Evolutionary conservation across 2,797 vertebrate species (phyloP), one percentile per base, ranked within the genome.

Genomic region (Galagoides demidoff): DNA sequence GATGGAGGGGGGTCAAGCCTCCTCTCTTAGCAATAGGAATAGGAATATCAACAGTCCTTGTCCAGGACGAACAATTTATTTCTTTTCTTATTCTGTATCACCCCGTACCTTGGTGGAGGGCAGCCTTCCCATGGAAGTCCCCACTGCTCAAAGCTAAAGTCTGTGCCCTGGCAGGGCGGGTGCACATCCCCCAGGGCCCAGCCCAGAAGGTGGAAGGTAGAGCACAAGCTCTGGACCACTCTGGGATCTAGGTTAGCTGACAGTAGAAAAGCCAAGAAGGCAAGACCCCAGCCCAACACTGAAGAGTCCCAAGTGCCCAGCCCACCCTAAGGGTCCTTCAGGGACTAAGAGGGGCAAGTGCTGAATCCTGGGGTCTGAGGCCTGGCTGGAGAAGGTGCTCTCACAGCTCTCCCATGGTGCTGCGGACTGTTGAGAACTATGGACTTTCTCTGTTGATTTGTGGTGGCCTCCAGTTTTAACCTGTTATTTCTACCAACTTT

Each of bases 211-310:
- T 3, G 12, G 74, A 17, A 57, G 31, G 27, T 14, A 31, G 7
- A 7, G 37, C 31, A 66, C 20, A 34, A 66, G 3, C 7, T 34
- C 20, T 2, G 13, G 61, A 52, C 52, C 10, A 31, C 70, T 17
- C 43, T 71, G 43, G 66, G 59, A 27, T 10, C 43, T 71, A 34
- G 66, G 68, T 17, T 5, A 7, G 76, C 34, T n/a, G 37, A 52
- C 37, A 34, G 20, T 3, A 1, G 0, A 94, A 29, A 9, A 79
- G 39, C 20, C 7, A 0, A 0, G 0, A 12, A 3, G 9, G 22
- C 7, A 76, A 49, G 31, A 7, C 12, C 11, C 63, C 37, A 52
- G 81, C 9, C 27, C 37, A 3, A 39, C 70, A 27, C 6, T 8
- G 20, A 14, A n/a, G 63, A 34, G 3, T 29, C 20, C 70, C 31